phyloP scores from a whole-genome alignment of 2,797 vertebrate species.

The Pangasius mekongensis region DNA sequence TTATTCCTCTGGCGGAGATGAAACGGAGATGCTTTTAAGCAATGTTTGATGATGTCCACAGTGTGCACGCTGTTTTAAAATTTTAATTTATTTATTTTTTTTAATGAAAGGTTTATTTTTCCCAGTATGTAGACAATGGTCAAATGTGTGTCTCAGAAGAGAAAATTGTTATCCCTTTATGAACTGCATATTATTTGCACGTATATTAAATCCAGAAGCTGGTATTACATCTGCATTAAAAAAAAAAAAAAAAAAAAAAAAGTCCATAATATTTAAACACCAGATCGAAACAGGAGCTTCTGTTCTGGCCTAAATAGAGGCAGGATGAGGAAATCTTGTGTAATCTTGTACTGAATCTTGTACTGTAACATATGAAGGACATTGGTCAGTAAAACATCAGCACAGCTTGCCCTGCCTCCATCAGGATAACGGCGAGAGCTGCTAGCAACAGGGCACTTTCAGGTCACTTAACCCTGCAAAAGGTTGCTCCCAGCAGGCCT shows the following conservation, averaged over 20 bases:
- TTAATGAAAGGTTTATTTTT: slow-evolving; percentile 4
- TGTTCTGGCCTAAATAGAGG: not conserved
- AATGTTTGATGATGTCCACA: slow-evolving; percentile 23
- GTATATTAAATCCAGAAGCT: not conserved
- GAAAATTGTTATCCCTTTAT: not conserved
- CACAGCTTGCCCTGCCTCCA: slow-evolving; percentile 21
- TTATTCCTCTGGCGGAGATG: slow-evolving; percentile 44
- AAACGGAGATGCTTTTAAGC: slow-evolving; percentile 52
- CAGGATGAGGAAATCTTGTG: not conserved
- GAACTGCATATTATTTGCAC: not conserved
- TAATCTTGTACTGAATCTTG: not conserved
- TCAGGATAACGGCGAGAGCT: slow-evolving; percentile 31
- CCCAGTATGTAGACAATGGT: not conserved
- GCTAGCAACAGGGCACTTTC: slow-evolving; percentile 45
- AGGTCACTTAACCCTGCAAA: slow-evolving; percentile 57
- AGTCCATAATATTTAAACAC: not conserved
- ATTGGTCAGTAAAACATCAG: slow-evolving; percentile 12
- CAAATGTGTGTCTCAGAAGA: not conserved
- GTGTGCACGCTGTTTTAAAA: not conserved
- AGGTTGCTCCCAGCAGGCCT: slow-evolving; percentile 57
- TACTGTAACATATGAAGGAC: slow-evolving; percentile 5
- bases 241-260: not conserved
- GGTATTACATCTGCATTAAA: not conserved
- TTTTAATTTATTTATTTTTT: not conserved
- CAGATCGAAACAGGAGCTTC: not conserved